These are phyloP conservation scores for Himalopsyche japonica DNA, from an alignment of 2,888 invertebrate genomes.

Conservation along the genomic window DNA sequence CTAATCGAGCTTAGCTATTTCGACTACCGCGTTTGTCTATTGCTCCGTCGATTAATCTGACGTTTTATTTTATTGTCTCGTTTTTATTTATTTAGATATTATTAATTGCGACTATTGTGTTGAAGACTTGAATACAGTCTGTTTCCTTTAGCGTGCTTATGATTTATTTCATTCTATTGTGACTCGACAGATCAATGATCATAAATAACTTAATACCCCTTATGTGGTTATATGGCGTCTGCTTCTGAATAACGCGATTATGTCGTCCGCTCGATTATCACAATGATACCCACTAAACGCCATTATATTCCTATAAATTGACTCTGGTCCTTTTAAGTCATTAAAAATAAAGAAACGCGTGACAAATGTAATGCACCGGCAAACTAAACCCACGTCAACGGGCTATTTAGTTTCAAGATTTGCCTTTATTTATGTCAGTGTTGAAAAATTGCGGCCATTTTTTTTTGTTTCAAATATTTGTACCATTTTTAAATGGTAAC, in stretches of 20 bases:
- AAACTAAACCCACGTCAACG: background rate
- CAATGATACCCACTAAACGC: background rate
- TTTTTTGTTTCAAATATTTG: background rate
- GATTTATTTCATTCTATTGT: background rate
- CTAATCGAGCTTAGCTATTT: background rate
- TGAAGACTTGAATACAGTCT: background rate
- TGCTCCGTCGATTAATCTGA: background rate
- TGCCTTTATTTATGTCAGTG: background rate
- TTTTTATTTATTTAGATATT: background rate
- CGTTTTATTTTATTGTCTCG: background rate
- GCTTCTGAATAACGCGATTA: background rate
- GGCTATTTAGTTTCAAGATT: constrained; percentile 4
- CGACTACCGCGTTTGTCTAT: background rate
- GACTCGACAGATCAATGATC: background rate
- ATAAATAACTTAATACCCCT: background rate
- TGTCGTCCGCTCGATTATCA: background rate
- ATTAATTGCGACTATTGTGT: background rate
- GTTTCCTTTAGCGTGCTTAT: background rate
- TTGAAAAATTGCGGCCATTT: background rate
- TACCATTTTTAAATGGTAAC: too few species aligned
- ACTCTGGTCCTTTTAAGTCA: background rate
- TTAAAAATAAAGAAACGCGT: background rate
- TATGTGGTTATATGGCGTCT: background rate
- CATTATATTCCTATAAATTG: background rate
- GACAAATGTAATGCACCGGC: background rate